Evolutionary conservation across 2,113 vertebrate species (phyloP).

Genomic region (Epinephelus lanceolatus): DNA sequence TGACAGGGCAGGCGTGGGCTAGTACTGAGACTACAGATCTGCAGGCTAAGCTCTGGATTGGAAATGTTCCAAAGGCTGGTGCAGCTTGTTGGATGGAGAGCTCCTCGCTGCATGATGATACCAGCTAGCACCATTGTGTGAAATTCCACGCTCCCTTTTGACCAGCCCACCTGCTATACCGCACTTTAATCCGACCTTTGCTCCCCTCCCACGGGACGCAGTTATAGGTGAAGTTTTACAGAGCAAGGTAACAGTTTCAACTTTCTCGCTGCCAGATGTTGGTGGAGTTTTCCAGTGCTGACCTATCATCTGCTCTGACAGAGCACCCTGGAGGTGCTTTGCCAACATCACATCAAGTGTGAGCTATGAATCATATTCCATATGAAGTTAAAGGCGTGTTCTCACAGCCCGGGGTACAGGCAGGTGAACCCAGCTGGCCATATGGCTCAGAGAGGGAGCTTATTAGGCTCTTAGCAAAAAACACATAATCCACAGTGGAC

Average conservation of each 20-base stretch:
- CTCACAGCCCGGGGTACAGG: conserved; percentile 34
- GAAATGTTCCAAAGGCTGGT: conserved; percentile 67
- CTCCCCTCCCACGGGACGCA: conserved; percentile 11
- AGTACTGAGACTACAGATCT: conserved; percentile 73
- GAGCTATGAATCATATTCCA: conserved; percentile 55
- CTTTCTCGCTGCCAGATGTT: conserved; percentile 47
- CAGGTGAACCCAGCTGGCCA: conserved; percentile 62
- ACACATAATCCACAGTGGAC: conserved; percentile 74
- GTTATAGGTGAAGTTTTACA: conserved; percentile 22
- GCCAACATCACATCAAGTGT: conserved; percentile 32
- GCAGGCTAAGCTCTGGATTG: conserved; percentile 73
- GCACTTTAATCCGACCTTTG: conserved; percentile 17
- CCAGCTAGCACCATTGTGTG: conserved; percentile 33
- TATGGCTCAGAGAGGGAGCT: conserved; percentile 68
- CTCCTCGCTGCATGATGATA: conserved; percentile 40
- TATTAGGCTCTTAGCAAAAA: conserved; percentile 73
- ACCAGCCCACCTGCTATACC: conserved; percentile 26
- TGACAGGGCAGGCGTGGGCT: conserved; percentile 75
- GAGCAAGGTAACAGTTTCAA: not conserved
- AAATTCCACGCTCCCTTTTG: conserved; percentile 29
- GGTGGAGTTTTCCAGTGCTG: conserved; percentile 41
- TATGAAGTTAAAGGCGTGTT: conserved; percentile 50
- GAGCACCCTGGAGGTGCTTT: conserved; percentile 29
- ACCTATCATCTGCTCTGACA: conserved; percentile 33
- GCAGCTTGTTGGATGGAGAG: conserved; percentile 44